Base-by-base conservation (phyloP, 2,888 invertebrate genomes). In the Ormyrus labotus region DNA sequence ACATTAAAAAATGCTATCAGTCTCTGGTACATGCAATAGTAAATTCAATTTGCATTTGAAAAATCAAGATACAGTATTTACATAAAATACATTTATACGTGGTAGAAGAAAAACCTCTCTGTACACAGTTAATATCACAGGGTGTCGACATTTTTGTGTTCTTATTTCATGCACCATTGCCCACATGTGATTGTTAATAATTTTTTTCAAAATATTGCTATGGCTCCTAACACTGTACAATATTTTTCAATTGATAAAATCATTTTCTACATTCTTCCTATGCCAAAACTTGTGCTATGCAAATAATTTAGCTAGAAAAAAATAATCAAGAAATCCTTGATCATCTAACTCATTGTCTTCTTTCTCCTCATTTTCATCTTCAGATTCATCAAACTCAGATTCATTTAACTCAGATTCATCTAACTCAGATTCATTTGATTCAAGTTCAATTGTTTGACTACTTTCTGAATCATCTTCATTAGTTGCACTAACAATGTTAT, bases 301-400 rank as follows among this genome's bases (percentile, higher is more conserved):
- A 83, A 90, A 90, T 80, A 90, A 83, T 85, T 87, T 88, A 8
- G 87, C 85, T 55, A 88, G 82, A 73, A 88, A 88, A 72, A 89
- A 88, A 78, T 88, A 89, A 82, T 87, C 83, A 51, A 90, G 67
- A 79, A 88, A 87, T 80, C 90, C 87, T 83, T 85, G 85, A 69
- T 88, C 83, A 45, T 86, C 61, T 19, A 81, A 57, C 64, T 84
- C 82, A 34, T 65, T 81, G 70, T 76, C 83, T n/a, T 83, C 83
- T 53, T 83, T 64, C 19, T 78, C 65, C 5, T 63, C 19, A 61
- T 64, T 63, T 5, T 74, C 69, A 13, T 61, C 70, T 69, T 68
- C n/a, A 10, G n/a, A 45, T 58, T 63, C 48, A 50, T 48, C 13
- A 55, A 8, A 7, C 19, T 76, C 51, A 19, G 45, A 60, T 13